These are phyloP conservation scores for Nephrocerus scutellatus DNA, from an alignment of 2,888 invertebrate genomes.

Conservation along the genomic window DNA sequence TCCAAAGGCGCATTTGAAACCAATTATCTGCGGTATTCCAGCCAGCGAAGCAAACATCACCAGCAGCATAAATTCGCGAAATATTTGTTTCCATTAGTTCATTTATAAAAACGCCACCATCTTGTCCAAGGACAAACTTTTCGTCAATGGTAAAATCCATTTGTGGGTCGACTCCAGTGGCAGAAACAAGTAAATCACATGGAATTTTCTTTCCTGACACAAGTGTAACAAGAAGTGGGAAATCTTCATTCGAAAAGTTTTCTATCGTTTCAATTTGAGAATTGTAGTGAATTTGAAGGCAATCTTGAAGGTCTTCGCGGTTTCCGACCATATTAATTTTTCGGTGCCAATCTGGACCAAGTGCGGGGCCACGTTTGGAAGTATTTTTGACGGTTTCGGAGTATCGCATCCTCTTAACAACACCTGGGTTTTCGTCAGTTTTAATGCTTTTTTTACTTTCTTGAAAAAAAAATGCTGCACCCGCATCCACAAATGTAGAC, in stretches of 20 bases:
- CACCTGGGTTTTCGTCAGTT: constrained; percentile 28
- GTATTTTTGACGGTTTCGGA: constrained; percentile 49
- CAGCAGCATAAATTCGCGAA: constrained; percentile 81
- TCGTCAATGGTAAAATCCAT: constrained; percentile 53
- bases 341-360: constrained; percentile 95
- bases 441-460: constrained; percentile 33
- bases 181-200: constrained; percentile 90
- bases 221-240: constrained; percentile 66
- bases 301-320: constrained; percentile 30
- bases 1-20: constrained; percentile 96
- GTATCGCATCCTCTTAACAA: constrained; percentile 62
- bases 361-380: constrained; percentile 69
- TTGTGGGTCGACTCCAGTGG: constrained; percentile 83
- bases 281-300: constrained; percentile 60
- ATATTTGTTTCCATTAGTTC: constrained; percentile 77
- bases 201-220: constrained; percentile 61
- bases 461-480: constrained; percentile 90
- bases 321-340: constrained; percentile 57
- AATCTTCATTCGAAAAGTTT: constrained; percentile 45
- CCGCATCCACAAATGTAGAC: constrained; percentile 91
- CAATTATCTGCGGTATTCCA: constrained; percentile 76
- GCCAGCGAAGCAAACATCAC: constrained; percentile 82
- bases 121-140: constrained; percentile 52
- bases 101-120: constrained; percentile 82
- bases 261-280: constrained; percentile 48